Conservation (phyloP, 1,140 invertebrate genomes). For the Oncopodura yosiiana region DNA sequence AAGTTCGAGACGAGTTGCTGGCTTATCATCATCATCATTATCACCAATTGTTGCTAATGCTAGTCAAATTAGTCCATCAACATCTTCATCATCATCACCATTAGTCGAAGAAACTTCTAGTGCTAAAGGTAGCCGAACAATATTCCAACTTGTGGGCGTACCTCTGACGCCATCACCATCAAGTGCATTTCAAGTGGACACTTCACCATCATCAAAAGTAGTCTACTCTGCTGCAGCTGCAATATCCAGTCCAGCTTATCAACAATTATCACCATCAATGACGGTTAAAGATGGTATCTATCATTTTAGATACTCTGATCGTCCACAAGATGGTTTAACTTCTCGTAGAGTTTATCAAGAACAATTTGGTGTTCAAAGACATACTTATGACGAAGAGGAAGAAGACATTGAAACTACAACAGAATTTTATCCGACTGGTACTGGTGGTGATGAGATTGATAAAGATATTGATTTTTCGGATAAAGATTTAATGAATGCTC, state of each 20-base stretch:
- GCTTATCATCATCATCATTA: no score
- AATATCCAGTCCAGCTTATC: background rate
- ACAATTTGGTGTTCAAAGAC: slow-evolving; percentile 16
- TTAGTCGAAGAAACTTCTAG: no score
- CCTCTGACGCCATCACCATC: slow-evolving; percentile 7
- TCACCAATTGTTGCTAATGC: no score
- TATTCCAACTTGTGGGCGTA: no score
- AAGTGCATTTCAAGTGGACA: background rate
- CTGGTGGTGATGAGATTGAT: slow-evolving; percentile 18
- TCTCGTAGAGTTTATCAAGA: slow-evolving; percentile 19
- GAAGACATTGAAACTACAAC: background rate
- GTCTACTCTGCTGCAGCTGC: background rate
- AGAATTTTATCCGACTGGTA: no score
- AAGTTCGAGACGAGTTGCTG: no score
- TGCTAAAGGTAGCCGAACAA: no score
- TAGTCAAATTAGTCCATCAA: no score
- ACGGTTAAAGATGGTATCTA: slow-evolving; percentile 16
- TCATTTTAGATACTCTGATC: slow-evolving; percentile 14
- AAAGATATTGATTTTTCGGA: slow-evolving; percentile 8
- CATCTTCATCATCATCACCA: no score
- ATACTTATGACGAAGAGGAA: slow-evolving; percentile 3
- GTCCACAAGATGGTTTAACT: slow-evolving; percentile 7
- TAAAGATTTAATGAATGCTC: background rate
- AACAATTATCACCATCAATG: slow-evolving; percentile 5
- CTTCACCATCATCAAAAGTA: background rate